Percentiles rank a stretch among this genome's conserved stretches.
These are phyloP conservation scores for Bombus soroeensis DNA, from an alignment of 1,140 invertebrate species.

Conservation along the genomic window DNA sequence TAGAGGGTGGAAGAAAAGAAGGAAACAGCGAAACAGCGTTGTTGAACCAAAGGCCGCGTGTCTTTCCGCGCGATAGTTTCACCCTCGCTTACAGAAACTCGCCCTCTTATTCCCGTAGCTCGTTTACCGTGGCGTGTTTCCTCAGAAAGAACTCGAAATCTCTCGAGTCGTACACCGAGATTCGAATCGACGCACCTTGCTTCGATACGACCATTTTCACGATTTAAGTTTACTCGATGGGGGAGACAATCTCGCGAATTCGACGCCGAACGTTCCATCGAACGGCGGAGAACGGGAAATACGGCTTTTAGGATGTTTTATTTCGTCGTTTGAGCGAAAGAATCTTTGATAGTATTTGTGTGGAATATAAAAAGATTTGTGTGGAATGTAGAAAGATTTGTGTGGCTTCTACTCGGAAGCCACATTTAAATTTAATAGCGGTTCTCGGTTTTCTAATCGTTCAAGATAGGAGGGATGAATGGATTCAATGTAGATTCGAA, in stretches of 20 bases:
- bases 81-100: not conserved
- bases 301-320: too few species aligned
- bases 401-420: too few species aligned
- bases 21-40: not conserved
- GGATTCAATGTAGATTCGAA: too few species aligned
- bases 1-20: not conserved
- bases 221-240: not conserved
- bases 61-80: not conserved
- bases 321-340: too few species aligned
- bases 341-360: too few species aligned
- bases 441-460: too few species aligned
- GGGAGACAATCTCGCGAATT: not conserved
- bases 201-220: not conserved
- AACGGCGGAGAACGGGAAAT: too few species aligned
- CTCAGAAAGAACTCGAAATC: not conserved
- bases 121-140: not conserved
- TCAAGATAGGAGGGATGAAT: rapidly evolving
- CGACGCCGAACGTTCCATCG: too few species aligned
- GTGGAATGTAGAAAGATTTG: too few species aligned
- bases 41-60: too few species aligned
- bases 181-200: not conserved
- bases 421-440: too few species aligned
- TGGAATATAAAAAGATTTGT: too few species aligned
- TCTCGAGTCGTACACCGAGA: not conserved
- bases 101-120: not conserved